These are phyloP conservation scores for Onychostruthus taczanowskii DNA, from an alignment of 2,113 vertebrate species.

Conservation along the genomic window DNA sequence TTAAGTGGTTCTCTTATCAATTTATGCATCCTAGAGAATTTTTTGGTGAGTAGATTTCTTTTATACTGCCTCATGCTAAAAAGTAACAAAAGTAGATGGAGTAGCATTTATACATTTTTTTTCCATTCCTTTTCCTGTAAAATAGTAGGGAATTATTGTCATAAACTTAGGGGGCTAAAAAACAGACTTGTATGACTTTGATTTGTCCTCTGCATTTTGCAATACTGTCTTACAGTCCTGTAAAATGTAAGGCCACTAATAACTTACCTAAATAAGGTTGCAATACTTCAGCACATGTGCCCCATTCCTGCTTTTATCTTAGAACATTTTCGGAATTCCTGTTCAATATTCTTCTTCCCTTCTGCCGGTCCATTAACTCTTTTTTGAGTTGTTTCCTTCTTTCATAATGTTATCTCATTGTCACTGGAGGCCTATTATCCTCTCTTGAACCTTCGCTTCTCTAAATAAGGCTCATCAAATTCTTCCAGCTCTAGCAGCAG, in stretches of 20 bases:
- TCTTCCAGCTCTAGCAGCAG: not conserved
- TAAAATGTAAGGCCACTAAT: not conserved
- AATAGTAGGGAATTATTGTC: not conserved
- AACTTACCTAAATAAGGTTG: not conserved
- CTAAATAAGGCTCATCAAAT: not conserved
- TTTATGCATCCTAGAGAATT: not conserved
- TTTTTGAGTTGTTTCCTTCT: not conserved
- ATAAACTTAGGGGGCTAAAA: not conserved
- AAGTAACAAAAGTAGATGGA: not conserved
- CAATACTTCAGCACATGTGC: not conserved
- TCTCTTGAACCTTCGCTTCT: not conserved
- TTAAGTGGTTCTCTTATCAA: not conserved
- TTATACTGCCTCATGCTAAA: not conserved
- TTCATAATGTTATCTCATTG: not conserved
- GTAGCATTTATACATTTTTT: not conserved
- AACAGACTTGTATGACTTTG: not conserved
- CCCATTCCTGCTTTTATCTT: not conserved
- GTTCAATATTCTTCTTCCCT: not conserved
- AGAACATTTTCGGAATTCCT: not conserved
- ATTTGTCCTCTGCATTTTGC: not conserved
- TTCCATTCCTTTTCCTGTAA: not conserved
- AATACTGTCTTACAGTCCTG: not conserved
- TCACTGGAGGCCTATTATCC: not conserved
- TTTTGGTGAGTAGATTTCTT: not conserved
- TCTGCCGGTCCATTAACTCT: not conserved